A percentile compares a stretch with the other conserved stretches of the same genome.
Evolutionary conservation across 2,113 vertebrate genomes (phyloP).

Genomic region (Rousettus leschenaultii): DNA sequence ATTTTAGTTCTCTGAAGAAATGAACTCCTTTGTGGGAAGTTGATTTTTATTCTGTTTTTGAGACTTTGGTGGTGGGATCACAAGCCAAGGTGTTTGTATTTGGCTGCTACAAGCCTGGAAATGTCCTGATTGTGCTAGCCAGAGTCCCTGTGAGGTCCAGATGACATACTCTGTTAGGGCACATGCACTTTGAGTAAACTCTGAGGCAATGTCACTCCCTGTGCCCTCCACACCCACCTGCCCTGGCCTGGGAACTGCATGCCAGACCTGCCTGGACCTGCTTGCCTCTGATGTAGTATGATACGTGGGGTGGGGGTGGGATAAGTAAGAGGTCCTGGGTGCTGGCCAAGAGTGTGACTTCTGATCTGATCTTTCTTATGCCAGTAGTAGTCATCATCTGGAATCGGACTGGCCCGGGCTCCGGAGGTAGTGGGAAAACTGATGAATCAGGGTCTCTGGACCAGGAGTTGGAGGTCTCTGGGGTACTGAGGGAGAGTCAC

Average conservation of each 20-base stretch:
- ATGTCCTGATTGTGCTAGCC: neutral
- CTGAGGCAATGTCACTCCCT: neutral
- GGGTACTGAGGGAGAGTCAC: neutral
- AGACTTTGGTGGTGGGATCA: neutral
- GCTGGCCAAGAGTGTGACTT: neutral
- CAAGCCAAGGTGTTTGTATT: neutral
- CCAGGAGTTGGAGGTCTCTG: neutral
- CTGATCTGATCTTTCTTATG: neutral
- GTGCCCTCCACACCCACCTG: too few relatives aligned
- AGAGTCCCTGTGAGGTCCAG: neutral
- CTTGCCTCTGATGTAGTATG: neutral
- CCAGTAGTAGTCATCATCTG: neutral
- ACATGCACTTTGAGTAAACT: neutral
- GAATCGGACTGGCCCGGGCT: neutral
- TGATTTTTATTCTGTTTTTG: slow-evolving; percentile 6
- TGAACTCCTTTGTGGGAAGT: neutral
- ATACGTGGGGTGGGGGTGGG: neutral
- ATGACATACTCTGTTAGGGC: neutral
- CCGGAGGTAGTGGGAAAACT: neutral
- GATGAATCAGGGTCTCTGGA: neutral
- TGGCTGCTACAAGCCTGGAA: neutral
- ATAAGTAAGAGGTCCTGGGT: neutral
- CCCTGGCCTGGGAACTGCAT: neutral
- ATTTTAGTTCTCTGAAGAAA: neutral
- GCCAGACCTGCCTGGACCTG: neutral